Evolutionary conservation across 2,888 invertebrate species (phyloP).

Genomic region (Cheilosia soror): DNA sequence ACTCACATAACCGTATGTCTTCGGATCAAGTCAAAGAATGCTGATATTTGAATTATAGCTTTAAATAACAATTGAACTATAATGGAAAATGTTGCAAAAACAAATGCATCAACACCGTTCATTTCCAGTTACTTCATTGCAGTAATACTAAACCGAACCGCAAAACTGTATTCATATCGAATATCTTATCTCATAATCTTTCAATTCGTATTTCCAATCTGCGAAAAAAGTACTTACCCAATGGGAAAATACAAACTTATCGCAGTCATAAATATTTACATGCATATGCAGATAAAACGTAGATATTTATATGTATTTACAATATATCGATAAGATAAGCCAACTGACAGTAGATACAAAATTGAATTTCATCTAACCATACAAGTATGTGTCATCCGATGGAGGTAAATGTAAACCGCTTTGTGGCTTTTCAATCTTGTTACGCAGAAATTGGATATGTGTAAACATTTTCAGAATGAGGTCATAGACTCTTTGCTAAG

Average conservation of each 20-base stretch:
- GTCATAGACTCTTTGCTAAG: conserved; percentile 22
- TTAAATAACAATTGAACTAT: conserved; percentile 17
- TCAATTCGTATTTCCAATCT: conserved; percentile 4
- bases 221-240: conserved; percentile 18
- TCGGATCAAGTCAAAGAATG: neutral
- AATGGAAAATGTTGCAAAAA: conserved; percentile 22
- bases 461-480: conserved; percentile 8
- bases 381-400: neutral
- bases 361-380: neutral
- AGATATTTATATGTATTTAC: neutral
- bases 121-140: conserved; percentile 32
- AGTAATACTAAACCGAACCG: conserved; percentile 38
- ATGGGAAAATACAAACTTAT: neutral
- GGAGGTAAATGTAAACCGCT: neutral
- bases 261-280: neutral
- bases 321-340: conserved; percentile 31
- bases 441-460: neutral
- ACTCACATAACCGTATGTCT: neutral
- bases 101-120: conserved; percentile 33
- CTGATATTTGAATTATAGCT: neutral
- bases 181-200: conserved; percentile 26
- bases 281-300: neutral
- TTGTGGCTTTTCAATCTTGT: conserved; percentile 23
- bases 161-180: conserved; percentile 24
- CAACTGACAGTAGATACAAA: neutral